Evolutionary conservation across 2,113 vertebrate species (phyloP).

Genomic region (Aepyceros melampus): DNA sequence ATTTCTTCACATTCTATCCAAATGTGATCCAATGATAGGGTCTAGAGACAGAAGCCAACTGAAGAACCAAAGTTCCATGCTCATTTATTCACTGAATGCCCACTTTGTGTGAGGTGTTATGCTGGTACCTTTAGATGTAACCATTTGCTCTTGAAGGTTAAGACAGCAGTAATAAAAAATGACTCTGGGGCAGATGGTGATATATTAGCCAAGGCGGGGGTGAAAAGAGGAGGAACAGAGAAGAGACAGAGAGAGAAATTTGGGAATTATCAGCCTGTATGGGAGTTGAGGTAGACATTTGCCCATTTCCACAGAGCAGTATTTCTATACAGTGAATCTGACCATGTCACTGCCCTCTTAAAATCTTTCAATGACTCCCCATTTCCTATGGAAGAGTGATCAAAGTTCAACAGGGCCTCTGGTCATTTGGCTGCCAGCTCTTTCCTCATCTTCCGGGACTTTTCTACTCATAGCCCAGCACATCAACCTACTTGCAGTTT

Average conservation of each 20-base stretch:
- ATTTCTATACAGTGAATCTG: background rate
- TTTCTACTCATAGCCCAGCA: background rate
- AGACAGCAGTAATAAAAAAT: background rate
- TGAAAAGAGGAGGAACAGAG: background rate
- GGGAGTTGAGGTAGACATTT: background rate
- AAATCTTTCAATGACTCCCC: background rate
- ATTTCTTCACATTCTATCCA: slow-evolving; percentile 1
- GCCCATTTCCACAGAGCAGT: background rate
- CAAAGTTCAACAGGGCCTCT: background rate
- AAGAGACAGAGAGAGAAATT: slow-evolving; percentile 2
- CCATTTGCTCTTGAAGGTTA: background rate
- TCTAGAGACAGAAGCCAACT: background rate
- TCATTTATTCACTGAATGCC: background rate
- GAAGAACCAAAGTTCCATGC: background rate
- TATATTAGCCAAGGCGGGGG: background rate
- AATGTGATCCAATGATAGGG: background rate
- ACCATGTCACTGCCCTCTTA: background rate
- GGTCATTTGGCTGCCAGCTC: background rate
- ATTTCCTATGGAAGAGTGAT: background rate
- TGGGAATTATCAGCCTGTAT: background rate
- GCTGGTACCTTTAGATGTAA: background rate
- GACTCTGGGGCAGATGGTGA: background rate
- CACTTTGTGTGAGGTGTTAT: background rate
- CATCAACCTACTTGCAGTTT: background rate
- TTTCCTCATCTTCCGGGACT: background rate